Evolutionary conservation across 2,113 vertebrate species (phyloP).

Genomic region (Tachycineta bicolor): DNA sequence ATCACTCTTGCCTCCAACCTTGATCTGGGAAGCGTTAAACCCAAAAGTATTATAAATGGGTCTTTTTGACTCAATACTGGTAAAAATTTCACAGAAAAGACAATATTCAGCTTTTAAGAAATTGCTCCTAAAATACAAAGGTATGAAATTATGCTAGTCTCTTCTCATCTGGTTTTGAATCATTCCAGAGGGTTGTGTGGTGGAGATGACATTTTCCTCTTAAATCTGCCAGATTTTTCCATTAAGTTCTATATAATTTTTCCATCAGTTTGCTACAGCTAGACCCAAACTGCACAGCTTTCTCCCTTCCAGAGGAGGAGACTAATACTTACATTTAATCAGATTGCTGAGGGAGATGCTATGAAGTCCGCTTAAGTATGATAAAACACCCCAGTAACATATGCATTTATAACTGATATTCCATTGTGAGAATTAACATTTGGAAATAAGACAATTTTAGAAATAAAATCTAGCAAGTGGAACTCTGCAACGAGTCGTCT

Average conservation of each 20-base stretch:
- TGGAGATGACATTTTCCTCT: background rate
- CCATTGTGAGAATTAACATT: slow-evolving; percentile 39
- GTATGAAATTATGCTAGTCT: slow-evolving; percentile 10
- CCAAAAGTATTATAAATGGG: background rate
- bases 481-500: background rate
- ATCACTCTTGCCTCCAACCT: background rate
- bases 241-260: background rate
- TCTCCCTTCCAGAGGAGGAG: background rate
- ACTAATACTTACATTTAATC: slow-evolving; percentile 15
- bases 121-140: background rate
- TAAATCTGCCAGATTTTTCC: slow-evolving; percentile 27
- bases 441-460: slow-evolving; percentile 18
- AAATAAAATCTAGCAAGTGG: background rate
- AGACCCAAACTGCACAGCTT: background rate
- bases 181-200: background rate
- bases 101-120: slow-evolving; percentile 34
- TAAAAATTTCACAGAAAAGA: background rate
- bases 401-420: background rate
- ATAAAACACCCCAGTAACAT: slow-evolving; percentile 23
- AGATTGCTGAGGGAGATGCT: background rate
- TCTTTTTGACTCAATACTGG: background rate
- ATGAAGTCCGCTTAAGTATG: slow-evolving; percentile 31
- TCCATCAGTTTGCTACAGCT: background rate
- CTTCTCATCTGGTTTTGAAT: slow-evolving; percentile 25
- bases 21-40: background rate